Conservation (phyloP, 92 coral and sea anemone genomes). For the Epizoanthus illoricatus region DNA sequence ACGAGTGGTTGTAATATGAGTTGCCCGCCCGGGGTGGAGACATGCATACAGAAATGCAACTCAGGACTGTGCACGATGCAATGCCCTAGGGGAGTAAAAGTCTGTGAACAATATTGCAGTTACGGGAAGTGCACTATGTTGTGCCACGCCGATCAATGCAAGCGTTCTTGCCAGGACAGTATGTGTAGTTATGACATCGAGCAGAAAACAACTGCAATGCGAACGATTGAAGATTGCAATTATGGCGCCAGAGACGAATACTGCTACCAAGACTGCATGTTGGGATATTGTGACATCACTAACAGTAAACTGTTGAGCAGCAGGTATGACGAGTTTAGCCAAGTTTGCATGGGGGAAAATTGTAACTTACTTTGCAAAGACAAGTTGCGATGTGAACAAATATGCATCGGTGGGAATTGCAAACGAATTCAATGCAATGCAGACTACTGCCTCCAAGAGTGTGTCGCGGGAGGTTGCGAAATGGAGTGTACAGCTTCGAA, state of each 20-base stretch:
- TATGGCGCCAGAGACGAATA: slow-evolving; percentile 46
- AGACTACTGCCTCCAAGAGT: slow-evolving; percentile 79
- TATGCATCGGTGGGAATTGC: slow-evolving; percentile 79
- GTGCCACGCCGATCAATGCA: slow-evolving; percentile 69
- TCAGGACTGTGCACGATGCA: slow-evolving; percentile 78
- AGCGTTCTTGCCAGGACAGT: slow-evolving; percentile 60
- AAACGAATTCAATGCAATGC: slow-evolving; percentile 69
- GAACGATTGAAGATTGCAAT: slow-evolving; percentile 37
- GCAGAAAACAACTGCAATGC: slow-evolving; percentile 17
- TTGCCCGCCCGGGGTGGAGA: slow-evolving; percentile 66
- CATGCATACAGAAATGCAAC: slow-evolving; percentile 68
- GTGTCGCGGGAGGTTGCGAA: slow-evolving; percentile 75
- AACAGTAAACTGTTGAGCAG: slow-evolving; percentile 34
- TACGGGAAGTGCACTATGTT: slow-evolving; percentile 77
- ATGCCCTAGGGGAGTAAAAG: slow-evolving; percentile 73
- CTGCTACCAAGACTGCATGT: slow-evolving; percentile 76
- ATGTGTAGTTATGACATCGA: slow-evolving; percentile 44
- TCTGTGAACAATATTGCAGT: slow-evolving; percentile 69
- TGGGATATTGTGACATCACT: slow-evolving; percentile 64
- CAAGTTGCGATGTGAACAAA: slow-evolving; percentile 70
- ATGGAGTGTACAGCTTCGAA: slow-evolving; percentile 77
- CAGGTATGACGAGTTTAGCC: slow-evolving; percentile 51
- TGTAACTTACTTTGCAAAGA: slow-evolving; percentile 72
- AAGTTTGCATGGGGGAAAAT: slow-evolving; percentile 77
- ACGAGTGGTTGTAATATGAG: slow-evolving; percentile 73